These are phyloP conservation scores for Nemopilema nomurai DNA, from an alignment of 30 jellyfish, hydroid and myxozoan genomes.

Conservation along the genomic window DNA sequence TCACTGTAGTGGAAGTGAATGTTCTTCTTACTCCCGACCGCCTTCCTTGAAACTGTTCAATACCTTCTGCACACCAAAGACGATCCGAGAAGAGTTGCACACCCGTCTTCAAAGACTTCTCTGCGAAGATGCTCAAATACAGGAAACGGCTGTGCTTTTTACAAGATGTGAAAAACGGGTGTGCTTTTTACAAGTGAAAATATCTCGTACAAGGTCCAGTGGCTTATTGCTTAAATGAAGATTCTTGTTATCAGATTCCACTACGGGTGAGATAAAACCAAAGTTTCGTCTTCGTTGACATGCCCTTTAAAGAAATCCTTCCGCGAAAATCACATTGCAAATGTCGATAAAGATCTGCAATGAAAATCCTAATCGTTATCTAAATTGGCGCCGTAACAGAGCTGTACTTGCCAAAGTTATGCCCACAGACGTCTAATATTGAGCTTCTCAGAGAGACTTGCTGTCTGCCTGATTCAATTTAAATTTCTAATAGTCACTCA, in stretches of 20 bases:
- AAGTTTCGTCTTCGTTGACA: background rate
- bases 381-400: background rate
- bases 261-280: background rate
- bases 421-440: background rate
- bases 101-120: background rate
- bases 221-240: background rate
- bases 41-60: background rate
- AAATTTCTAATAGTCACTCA: background rate
- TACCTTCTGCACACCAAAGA: background rate
- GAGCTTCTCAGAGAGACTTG: background rate
- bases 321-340: background rate
- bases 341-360: background rate
- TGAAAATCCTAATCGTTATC: background rate
- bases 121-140: background rate
- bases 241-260: background rate
- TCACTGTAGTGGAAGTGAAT: no score
- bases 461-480: background rate
- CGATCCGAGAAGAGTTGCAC: background rate
- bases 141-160: background rate
- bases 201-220: background rate
- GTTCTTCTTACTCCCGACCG: no score
- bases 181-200: background rate
- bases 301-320: background rate
- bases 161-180: background rate
- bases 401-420: background rate